Percentiles rank a stretch among this genome's conserved stretches.
phyloP scores from a whole-genome alignment of 2,113 vertebrate genomes.

The Cygnus atratus region DNA sequence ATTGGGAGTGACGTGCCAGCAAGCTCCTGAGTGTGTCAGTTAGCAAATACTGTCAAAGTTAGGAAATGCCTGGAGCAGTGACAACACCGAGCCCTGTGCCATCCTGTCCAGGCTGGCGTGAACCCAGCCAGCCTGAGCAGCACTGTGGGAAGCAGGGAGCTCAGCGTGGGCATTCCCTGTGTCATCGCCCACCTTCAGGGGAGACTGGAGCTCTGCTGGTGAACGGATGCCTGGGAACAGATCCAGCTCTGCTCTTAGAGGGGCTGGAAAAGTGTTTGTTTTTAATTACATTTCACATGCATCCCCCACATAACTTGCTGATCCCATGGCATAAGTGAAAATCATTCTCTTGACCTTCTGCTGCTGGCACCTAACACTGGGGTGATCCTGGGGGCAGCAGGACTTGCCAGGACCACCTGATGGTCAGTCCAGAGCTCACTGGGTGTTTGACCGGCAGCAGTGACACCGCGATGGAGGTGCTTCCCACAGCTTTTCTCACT shows the following conservation, averaged over 20 bases:
- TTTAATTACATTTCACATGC: background rate
- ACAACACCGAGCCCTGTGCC: fast-evolving
- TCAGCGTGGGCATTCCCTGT: fast-evolving
- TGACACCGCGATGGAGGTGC: background rate
- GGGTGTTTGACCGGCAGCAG: background rate
- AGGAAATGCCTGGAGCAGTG: background rate
- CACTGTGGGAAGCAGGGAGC: fast-evolving
- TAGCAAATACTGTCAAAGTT: background rate
- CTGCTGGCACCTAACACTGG: background rate
- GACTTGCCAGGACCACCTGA: fast-evolving
- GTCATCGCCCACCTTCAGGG: background rate
- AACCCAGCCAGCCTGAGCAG: background rate
- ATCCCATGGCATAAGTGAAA: fast-evolving
- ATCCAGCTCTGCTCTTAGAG: background rate
- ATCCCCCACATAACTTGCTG: background rate
- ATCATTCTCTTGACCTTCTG: background rate
- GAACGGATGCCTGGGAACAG: background rate
- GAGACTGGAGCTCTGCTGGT: background rate
- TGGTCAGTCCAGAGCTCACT: background rate
- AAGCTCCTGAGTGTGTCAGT: background rate
- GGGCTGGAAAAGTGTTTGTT: background rate
- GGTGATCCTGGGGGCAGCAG: background rate
- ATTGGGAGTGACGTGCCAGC: background rate
- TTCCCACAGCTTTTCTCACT: fast-evolving
- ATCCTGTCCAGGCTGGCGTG: background rate